Evolutionary conservation across 1,140 invertebrate species (phyloP), one percentile per base, ranked within the genome.

Genomic region (Scaptomyza hsui): DNA sequence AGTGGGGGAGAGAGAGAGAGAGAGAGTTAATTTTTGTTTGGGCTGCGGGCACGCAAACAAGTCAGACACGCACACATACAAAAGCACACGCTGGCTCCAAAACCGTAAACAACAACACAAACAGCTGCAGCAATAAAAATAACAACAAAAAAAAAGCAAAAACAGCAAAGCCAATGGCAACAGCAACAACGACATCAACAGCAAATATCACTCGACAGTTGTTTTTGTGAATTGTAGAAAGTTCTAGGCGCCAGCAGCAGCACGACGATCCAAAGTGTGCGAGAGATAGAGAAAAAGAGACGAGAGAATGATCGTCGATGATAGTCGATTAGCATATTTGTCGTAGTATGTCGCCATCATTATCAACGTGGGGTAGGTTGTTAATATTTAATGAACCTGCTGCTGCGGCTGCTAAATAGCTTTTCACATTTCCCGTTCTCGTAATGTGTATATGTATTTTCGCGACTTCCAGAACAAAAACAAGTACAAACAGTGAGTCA

Each of bases 61-160:
- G 24, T 64, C 59, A 57, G 32, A 52, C 42, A 61, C 62, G 49
- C 41, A 47, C n/a, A 62, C 51, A 68, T 19, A 57, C 35, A 57
- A 24, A 42, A 13, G 12, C 21, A 29, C 29, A 69, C 47, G 13
- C 16, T 48, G 37, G 70, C 63, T 76, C 65, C 63, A 72, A 75
- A 82, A 88, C 74, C 77, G 81, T 86, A 78, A 80, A 86, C 81
- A 86, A 80, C 80, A 85, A 64, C 53, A 59, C 67, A 88, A 81
- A 71, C 73, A 75, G 69, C 73, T 72, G 69, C 62, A 86, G 73
- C 77, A 86, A 77, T 81, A 83, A 78, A 62, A 85, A 83, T 74
- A 83, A 83, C 63, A 80, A 78, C 29, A 51, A 57, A 80, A 78
- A 24, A 51, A 57, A 65, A 24, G 32, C 18, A 44, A 45, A 21